phyloP scores from a whole-genome alignment of 2,888 invertebrate genomes.

The Sinodicranocentrus sp. region DNA sequence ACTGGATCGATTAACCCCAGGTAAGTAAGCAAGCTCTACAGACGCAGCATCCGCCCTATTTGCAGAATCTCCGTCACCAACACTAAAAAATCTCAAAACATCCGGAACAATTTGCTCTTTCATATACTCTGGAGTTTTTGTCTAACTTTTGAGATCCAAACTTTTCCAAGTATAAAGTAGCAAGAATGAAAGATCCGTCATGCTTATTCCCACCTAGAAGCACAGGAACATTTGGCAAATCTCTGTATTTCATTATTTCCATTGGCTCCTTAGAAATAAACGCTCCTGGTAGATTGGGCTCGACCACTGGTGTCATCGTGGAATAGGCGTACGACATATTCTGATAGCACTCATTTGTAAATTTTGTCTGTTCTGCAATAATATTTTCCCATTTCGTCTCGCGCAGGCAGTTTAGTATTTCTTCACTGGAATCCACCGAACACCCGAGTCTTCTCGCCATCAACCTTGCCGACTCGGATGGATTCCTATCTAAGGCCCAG shows the following conservation, averaged over 20 bases:
- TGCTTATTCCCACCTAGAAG: slow-evolving; percentile 66
- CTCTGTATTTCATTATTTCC: slow-evolving; percentile 50
- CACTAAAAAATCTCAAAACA: slow-evolving; percentile 44
- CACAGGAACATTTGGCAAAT: slow-evolving; percentile 62
- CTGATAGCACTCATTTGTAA: background rate
- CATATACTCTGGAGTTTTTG: slow-evolving; percentile 58
- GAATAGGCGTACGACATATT: slow-evolving; percentile 51
- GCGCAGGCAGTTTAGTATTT: slow-evolving; percentile 22
- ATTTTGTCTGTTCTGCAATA: background rate
- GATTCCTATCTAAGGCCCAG: slow-evolving; percentile 29
- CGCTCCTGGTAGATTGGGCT: slow-evolving; percentile 68
- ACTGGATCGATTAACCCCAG: slow-evolving; percentile 51
- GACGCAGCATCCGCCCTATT: slow-evolving; percentile 49
- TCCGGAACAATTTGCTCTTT: slow-evolving; percentile 55
- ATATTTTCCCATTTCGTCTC: slow-evolving; percentile 10
- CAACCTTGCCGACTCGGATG: background rate
- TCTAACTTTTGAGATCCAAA: slow-evolving; percentile 32
- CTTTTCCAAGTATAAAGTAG: slow-evolving; percentile 31
- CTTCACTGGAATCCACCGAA: background rate
- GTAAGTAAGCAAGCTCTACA: slow-evolving; percentile 60
- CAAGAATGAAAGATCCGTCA: slow-evolving; percentile 62
- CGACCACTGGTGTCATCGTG: slow-evolving; percentile 57
- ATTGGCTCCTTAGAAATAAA: slow-evolving; percentile 65
- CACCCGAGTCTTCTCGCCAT: slow-evolving; percentile 34
- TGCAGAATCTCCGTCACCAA: slow-evolving; percentile 24